phyloP scores from a whole-genome alignment of 2,113 vertebrate species.

The cattle (Bos taurus) region ARS-UCD2.0 NC_037347.1:28821001-28821500 shows the following conservation, averaged over 20 bases:
- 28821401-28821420: conserved; percentile 49
- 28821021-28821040: neutral
- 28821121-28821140: conserved; percentile 10
- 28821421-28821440: conserved; percentile 14
- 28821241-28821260: conserved; percentile 35
- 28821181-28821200: neutral
- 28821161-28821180: neutral
- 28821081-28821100: conserved; percentile 27
- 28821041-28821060: conserved; percentile 40
- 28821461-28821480: conserved; percentile 56
- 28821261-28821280: conserved; percentile 62
- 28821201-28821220: conserved; percentile 47
- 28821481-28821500: conserved; percentile 72
- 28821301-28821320: conserved; percentile 43
- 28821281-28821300: conserved; percentile 64
- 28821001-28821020: neutral
- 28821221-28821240: conserved; percentile 42
- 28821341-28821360: conserved; percentile 42
- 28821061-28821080: neutral
- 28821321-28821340: conserved; percentile 51
- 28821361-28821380: conserved; percentile 52
- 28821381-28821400: conserved; percentile 53
- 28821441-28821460: conserved; percentile 18
- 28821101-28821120: conserved; percentile 1
- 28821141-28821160: neutral